phyloP scores from a whole-genome alignment of 2,888 invertebrate species.

The Lacanobia wlatinum region DNA sequence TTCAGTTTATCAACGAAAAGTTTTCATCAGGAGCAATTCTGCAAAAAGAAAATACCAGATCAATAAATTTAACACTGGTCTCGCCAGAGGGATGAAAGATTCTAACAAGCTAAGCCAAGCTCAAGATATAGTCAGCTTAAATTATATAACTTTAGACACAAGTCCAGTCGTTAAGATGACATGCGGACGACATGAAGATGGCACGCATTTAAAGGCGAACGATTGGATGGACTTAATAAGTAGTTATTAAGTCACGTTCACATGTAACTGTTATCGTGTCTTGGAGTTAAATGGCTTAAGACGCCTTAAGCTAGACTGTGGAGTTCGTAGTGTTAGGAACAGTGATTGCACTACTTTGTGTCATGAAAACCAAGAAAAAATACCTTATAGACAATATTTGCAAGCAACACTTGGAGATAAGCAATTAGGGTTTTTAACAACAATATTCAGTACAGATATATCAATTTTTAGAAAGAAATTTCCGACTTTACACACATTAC shows the following conservation, averaged over 20 bases:
- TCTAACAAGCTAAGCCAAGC: slow-evolving; percentile 10
- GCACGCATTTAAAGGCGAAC: slow-evolving; percentile 31
- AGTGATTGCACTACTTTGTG: slow-evolving; percentile 9
- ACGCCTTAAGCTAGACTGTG: slow-evolving; percentile 1
- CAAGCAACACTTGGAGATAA: too few relatives aligned
- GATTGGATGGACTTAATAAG: slow-evolving; percentile 34
- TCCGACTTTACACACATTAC: neutral
- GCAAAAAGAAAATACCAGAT: neutral
- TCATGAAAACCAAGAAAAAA: neutral
- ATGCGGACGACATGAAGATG: slow-evolving; percentile 36
- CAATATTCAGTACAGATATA: neutral
- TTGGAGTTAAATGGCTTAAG: slow-evolving; percentile 18
- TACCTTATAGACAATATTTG: neutral
- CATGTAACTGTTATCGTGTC: slow-evolving; percentile 48
- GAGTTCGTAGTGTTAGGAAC: neutral
- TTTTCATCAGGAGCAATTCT: neutral
- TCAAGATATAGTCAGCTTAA: slow-evolving; percentile 11
- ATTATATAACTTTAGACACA: slow-evolving; percentile 23
- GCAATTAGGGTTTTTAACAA: neutral
- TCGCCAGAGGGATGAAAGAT: neutral
- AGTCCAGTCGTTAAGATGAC: slow-evolving; percentile 32
- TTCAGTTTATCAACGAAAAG: too few relatives aligned
- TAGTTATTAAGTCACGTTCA: slow-evolving; percentile 51
- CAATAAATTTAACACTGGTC: neutral
- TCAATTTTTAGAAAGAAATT: neutral